These are phyloP conservation scores for Thinocorus orbignyianus DNA, from an alignment of 2,113 vertebrate species.

Conservation along the genomic window DNA sequence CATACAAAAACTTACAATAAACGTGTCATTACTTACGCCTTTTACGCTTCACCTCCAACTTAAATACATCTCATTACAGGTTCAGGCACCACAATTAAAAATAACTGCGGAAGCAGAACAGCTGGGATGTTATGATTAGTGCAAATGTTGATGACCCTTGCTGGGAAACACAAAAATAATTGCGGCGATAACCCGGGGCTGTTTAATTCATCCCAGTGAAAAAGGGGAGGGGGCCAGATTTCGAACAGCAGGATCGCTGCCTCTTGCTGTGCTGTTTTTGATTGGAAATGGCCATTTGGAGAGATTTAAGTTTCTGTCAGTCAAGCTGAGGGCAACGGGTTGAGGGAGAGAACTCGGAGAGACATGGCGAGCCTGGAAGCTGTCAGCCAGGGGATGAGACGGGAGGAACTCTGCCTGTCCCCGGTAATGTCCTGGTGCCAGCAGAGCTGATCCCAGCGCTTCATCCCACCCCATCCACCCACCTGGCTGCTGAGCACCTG, in stretches of 20 bases:
- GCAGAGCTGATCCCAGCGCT: neutral
- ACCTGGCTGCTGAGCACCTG: neutral
- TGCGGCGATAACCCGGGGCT: neutral
- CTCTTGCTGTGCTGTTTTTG: neutral
- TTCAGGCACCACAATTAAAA: conserved; percentile 55
- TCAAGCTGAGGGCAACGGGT: conserved; percentile 24
- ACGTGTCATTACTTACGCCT: neutral
- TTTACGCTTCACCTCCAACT: conserved; percentile 45
- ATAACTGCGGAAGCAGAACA: neutral
- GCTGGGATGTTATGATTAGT: neutral
- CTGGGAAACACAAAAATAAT: conserved; percentile 6
- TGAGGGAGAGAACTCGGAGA: neutral
- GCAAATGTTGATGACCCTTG: conserved; percentile 4
- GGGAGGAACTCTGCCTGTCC: neutral
- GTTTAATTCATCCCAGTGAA: neutral
- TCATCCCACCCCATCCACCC: neutral
- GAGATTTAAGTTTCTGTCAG: neutral
- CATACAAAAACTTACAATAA: conserved; percentile 58
- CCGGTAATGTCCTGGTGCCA: neutral
- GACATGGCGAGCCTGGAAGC: neutral
- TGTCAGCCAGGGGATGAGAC: neutral
- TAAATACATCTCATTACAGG: conserved; percentile 52
- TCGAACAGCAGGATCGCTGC: neutral
- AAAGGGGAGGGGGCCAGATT: neutral
- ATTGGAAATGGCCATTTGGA: neutral